phyloP scores from a whole-genome alignment of 2,113 vertebrate species.

The Diphyllodes magnificus region DNA sequence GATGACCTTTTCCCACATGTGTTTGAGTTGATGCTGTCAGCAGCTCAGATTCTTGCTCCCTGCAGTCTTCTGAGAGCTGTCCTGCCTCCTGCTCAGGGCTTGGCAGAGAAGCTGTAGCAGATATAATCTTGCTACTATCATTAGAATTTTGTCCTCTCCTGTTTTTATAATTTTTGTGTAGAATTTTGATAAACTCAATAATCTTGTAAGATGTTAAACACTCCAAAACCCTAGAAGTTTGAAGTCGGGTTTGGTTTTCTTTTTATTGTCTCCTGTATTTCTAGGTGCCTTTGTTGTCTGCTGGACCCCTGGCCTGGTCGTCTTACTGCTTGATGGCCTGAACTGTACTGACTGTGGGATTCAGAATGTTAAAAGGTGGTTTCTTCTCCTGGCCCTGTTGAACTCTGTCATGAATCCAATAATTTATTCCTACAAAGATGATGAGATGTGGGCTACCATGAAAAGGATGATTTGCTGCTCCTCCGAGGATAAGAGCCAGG shows the following conservation, averaged over 20 bases:
- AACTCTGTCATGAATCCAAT: constrained; percentile 97
- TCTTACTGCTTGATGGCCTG: constrained; percentile 89
- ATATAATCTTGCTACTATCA: not conserved
- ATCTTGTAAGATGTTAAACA: not conserved
- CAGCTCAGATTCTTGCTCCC: not conserved
- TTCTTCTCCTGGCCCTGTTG: constrained; percentile 89
- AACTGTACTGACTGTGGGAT: constrained; percentile 80
- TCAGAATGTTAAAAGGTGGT: constrained; percentile 85
- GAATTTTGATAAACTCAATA: not conserved
- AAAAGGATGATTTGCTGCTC: constrained; percentile 87
- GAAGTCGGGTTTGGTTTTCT: not conserved
- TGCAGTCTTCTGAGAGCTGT: not conserved
- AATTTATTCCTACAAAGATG: constrained; percentile 97
- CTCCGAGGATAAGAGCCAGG: constrained; percentile 71
- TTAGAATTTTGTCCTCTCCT: not conserved
- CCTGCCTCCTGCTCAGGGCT: not conserved
- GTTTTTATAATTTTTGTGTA: not conserved
- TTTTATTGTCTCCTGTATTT: not conserved
- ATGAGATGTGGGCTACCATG: constrained; percentile 94
- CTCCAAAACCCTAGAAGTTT: not conserved
- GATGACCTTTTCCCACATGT: not conserved
- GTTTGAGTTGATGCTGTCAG: not conserved
- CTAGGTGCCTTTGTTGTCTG: constrained; percentile 94
- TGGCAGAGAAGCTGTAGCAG: not conserved
- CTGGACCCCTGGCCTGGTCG: constrained; percentile 93